Percentiles rank a stretch among this genome's conserved stretches.
phyloP scores from a whole-genome alignment of 1,140 invertebrate species.

The Ceratosolen fusciceps region DNA sequence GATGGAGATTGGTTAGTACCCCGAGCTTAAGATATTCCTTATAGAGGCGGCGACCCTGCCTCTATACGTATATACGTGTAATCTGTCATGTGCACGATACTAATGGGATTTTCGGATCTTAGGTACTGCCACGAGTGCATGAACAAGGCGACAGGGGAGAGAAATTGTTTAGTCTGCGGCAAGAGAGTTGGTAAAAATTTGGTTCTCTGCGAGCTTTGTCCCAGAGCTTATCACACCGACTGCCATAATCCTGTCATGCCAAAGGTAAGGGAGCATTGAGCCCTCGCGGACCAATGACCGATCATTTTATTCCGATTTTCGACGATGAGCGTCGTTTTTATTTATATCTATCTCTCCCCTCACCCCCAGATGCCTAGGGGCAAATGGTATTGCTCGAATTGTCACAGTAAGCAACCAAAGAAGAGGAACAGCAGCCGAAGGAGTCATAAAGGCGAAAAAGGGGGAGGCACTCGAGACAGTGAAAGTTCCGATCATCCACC shows the following conservation, averaged over 20 bases:
- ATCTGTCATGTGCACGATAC: not conserved
- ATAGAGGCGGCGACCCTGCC: too few relatives aligned
- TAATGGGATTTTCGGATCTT: not conserved
- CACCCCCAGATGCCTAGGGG: constrained; percentile 79
- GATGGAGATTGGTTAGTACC: constrained; percentile 93
- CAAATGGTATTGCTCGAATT: constrained; percentile 89
- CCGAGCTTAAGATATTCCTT: too few relatives aligned
- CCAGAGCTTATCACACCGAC: constrained; percentile 91
- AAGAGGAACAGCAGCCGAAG: constrained; percentile 76
- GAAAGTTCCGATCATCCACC: constrained; percentile 75
- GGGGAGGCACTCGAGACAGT: constrained; percentile 68
- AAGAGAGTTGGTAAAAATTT: constrained; percentile 83
- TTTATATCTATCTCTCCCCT: constrained; percentile 24
- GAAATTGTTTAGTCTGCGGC: constrained; percentile 91
- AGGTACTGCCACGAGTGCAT: constrained; percentile 97
- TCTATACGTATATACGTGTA: not conserved
- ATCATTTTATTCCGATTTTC: not conserved
- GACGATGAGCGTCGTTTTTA: not conserved
- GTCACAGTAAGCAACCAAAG: constrained; percentile 84
- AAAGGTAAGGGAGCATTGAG: constrained; percentile 75
- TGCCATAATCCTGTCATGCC: constrained; percentile 90
- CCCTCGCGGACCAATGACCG: too few relatives aligned
- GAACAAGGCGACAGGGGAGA: constrained; percentile 92
- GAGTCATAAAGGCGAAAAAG: constrained; percentile 68
- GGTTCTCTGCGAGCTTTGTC: constrained; percentile 89